Percentiles rank a stretch among this genome's conserved stretches.
Evolutionary conservation across 2,113 vertebrate species (phyloP).

Genomic region (Ceyx margarethae): DNA sequence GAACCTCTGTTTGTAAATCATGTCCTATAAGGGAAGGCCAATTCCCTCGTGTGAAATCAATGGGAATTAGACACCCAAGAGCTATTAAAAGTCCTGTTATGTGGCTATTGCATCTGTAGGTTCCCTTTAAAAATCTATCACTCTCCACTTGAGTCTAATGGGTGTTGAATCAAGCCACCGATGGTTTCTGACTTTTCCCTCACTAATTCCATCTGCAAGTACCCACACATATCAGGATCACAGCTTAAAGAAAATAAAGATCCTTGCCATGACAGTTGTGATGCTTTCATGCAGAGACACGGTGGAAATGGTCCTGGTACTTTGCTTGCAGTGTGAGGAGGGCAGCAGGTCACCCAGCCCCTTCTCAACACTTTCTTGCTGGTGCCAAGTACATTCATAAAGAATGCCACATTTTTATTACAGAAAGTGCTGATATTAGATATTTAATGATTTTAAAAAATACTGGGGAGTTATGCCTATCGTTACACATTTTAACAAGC

Average conservation of each 20-base stretch:
- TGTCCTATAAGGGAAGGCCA: background rate
- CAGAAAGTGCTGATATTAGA: background rate
- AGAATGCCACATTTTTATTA: background rate
- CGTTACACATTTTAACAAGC: conserved; percentile 51
- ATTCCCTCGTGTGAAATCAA: background rate
- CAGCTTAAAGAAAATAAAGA: background rate
- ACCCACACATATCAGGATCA: background rate
- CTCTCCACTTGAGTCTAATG: background rate
- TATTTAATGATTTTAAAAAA: background rate
- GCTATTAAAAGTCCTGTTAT: background rate
- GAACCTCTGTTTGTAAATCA: background rate
- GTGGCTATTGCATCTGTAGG: background rate
- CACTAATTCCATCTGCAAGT: accelerated
- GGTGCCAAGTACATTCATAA: background rate
- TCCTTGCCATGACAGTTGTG: accelerated
- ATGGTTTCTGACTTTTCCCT: background rate
- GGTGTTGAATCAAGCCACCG: background rate
- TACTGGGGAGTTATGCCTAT: conserved; percentile 8
- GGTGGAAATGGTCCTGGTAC: background rate
- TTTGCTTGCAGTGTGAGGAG: accelerated
- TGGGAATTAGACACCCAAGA: background rate
- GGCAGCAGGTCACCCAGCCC: background rate
- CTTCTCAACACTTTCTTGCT: background rate
- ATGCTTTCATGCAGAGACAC: accelerated
- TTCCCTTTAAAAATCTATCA: background rate